Evolutionary conservation across 2,888 invertebrate genomes (phyloP), one percentile per base, ranked within the genome.

Genomic region (Mythimna ferrago): DNA sequence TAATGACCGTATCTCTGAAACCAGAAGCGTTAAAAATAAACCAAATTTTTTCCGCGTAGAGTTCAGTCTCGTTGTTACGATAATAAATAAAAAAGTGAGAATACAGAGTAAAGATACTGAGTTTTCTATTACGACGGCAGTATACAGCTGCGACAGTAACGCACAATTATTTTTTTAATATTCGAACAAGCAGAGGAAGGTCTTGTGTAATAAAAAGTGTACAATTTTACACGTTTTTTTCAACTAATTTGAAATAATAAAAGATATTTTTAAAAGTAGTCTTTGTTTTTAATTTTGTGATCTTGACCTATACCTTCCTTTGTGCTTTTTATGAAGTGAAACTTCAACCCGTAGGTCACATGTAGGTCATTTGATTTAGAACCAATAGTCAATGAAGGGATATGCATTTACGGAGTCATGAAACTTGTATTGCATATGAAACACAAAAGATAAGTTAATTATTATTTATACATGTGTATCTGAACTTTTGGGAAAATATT

Each of bases 131-230:
- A 26, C 26, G 26, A 26, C 26, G 26, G 26, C 26, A 26, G 26
- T 26, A 26, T 26, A 70, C 60, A 32, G 81, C 83, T 86, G 83
- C 76, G 85, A 85, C 83, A 54, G 51, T 60, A 61, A 75, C 85
- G 86, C 86, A 86, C 87, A 86, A 83, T 79, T 77, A 71, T 78
- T 75, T 82, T 32, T 80, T 82, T 64, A 67, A 73, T 73, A 68
- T 72, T 82, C 51, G 58, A 78, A 84, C 82, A 80, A 81, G 76
- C 86, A 82, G 86, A 85, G 85, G 86, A 85, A 86, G 86, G 85
- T 81, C 67, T 76, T 82, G 75, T 84, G 71, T 78, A 74, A 74
- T 73, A 69, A 72, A 72, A 76, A 84, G 78, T 84, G 85, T 86
- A 86, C 71, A 80, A 82, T 85, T 84, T 85, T 84, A 86, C 86